phyloP scores from a whole-genome alignment of 2,888 invertebrate species.

The Ennomos fuscantarius region DNA sequence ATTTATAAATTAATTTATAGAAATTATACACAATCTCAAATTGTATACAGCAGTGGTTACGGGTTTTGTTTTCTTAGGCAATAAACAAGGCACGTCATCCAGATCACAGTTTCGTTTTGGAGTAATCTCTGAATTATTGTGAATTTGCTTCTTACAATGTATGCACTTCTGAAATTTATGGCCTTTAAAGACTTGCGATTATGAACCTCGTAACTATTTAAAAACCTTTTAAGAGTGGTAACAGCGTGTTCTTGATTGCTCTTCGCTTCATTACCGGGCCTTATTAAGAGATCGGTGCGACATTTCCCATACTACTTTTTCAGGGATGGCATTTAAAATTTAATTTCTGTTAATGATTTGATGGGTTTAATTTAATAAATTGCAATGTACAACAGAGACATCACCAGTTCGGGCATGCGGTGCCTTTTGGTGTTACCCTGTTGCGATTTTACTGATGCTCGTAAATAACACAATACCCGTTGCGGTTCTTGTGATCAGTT shows the following conservation, averaged over 20 bases:
- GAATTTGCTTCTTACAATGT: slow-evolving; percentile 49
- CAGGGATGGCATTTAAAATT: slow-evolving; percentile 50
- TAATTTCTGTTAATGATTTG: slow-evolving; percentile 49
- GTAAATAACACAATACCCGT: slow-evolving; percentile 21
- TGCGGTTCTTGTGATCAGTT: slow-evolving; percentile 18
- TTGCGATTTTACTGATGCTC: slow-evolving; percentile 7
- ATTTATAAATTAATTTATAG: too few relatives aligned
- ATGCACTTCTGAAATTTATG: slow-evolving; percentile 59
- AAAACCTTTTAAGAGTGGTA: slow-evolving; percentile 62
- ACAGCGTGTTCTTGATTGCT: slow-evolving; percentile 64
- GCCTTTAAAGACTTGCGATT: slow-evolving; percentile 56
- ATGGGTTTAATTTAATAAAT: slow-evolving; percentile 47
- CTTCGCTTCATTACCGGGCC: slow-evolving; percentile 56
- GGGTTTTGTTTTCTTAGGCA: neutral
- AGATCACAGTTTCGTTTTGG: slow-evolving; percentile 39
- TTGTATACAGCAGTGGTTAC: too few relatives aligned
- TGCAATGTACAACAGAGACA: slow-evolving; percentile 28
- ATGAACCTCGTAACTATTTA: slow-evolving; percentile 61
- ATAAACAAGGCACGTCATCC: slow-evolving; percentile 14
- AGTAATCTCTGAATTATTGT: slow-evolving; percentile 47
- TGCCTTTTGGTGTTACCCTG: slow-evolving; percentile 16
- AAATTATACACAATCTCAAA: too few relatives aligned
- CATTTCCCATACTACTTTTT: slow-evolving; percentile 50
- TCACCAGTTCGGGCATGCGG: slow-evolving; percentile 17
- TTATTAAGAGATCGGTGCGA: slow-evolving; percentile 62